phyloP scores from a whole-genome alignment of 2,888 invertebrate species.

The Cantharis rustica region DNA sequence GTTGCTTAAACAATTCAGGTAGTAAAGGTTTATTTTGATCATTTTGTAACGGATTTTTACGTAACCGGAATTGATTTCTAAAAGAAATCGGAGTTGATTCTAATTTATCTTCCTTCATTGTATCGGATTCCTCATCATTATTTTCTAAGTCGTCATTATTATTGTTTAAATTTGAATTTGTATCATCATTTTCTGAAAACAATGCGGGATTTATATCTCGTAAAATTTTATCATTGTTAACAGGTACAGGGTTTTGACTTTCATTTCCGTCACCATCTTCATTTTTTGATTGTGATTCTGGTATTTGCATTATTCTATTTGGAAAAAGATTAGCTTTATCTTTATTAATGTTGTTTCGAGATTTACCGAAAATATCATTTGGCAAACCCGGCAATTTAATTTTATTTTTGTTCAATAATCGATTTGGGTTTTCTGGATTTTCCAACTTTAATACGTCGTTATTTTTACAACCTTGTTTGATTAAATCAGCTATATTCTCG shows the following conservation, averaged over 20 bases:
- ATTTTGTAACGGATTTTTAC: background rate
- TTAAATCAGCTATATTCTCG: conserved; percentile 22
- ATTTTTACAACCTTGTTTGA: conserved; percentile 13
- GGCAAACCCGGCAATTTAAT: background rate
- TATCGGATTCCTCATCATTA: background rate
- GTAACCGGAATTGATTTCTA: background rate
- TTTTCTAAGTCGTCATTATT: background rate
- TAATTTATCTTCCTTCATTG: background rate
- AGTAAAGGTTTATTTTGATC: background rate
- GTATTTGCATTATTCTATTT: background rate
- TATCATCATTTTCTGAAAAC: background rate
- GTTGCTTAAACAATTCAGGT: background rate
- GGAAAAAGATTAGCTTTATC: background rate
- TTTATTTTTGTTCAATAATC: background rate
- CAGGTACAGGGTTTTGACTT: background rate
- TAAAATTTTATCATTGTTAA: background rate
- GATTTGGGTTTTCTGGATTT: background rate
- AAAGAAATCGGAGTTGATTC: background rate
- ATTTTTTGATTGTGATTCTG: background rate
- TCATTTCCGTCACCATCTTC: background rate
- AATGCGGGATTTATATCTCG: background rate
- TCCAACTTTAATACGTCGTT: background rate
- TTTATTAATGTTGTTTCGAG: background rate
- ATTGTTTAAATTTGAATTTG: background rate
- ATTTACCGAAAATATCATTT: background rate